Evolutionary conservation across 2,113 vertebrate genomes (phyloP), one percentile per base, ranked within the genome.

Genomic region (Onychostruthus taczanowskii): DNA sequence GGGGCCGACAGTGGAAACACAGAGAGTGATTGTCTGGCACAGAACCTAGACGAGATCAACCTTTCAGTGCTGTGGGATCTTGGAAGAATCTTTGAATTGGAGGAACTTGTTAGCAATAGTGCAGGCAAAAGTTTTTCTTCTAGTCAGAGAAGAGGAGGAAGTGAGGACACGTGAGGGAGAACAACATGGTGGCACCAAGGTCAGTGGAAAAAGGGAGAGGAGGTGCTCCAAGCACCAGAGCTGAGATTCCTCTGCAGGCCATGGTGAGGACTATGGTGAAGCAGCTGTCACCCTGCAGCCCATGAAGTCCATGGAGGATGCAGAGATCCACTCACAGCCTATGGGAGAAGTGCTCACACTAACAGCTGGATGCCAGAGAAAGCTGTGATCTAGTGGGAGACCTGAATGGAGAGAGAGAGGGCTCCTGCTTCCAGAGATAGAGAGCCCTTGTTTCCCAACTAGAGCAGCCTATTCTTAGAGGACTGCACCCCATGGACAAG

Each of bases 1-100:
- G 16, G n/a, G 35, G 20, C 47, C 17, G 0, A 18, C 5, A 7
- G 30, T 7, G 6, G 24, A 43, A 55, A 20, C 30, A 27, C 1
- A 1, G 69, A 3, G 12, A 55, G 30, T 0, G 1, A 43, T 2
- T 55, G 8, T 7, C 22, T 3, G 3, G 39, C 23, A 8, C 4
- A 1, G 39, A 73, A 20, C 39, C 39, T 3, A 14, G 39, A 33
- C 2, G 0, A 21, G 39, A 56, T n/a, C 70, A 43, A 43, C 30
- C 13, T 27, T 39, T 27, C 23, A 12, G 39, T 2, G 5, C 52
- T 43, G 22, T 3, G 4, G 23, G 17, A 27, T 27, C 39, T 3
- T 21, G 52, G 23, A 56, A 17, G 3, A 44, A n/a, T 15, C 7
- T 19, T 26, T 27, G 31, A 44, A 26, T 44, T 20, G 19, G 30